These are phyloP conservation scores for Pasiphila rectangulata DNA, from an alignment of 2,888 invertebrate species.

Conservation along the genomic window DNA sequence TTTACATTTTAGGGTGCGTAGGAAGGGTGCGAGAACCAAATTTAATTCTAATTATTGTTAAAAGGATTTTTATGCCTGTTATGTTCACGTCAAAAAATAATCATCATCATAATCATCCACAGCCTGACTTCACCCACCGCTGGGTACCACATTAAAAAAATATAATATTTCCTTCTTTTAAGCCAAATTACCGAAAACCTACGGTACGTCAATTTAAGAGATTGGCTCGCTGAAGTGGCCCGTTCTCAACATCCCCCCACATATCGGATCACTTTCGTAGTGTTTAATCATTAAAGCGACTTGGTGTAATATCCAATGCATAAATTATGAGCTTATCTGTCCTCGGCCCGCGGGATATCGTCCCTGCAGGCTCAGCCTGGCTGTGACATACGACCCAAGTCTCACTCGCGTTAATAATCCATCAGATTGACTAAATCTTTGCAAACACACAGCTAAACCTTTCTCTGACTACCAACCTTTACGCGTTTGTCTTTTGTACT, in stretches of 20 bases:
- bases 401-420: constrained; percentile 56
- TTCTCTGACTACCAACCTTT: constrained; percentile 33
- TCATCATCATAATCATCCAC: too few relatives aligned
- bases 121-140: too few relatives aligned
- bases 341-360: constrained; percentile 41
- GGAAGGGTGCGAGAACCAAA: too few relatives aligned
- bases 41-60: too few relatives aligned
- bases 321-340: constrained; percentile 64
- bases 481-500: constrained; percentile 40
- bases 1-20: constrained; percentile 23
- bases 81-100: too few relatives aligned
- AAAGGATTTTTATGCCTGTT: too few relatives aligned
- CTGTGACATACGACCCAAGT: constrained; percentile 50
- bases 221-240: too few relatives aligned
- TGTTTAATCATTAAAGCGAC: constrained; percentile 37
- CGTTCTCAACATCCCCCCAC: constrained; percentile 13
- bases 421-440: constrained; percentile 64
- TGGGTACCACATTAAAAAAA: too few relatives aligned
- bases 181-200: neutral
- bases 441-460: constrained; percentile 41
- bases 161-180: too few relatives aligned
- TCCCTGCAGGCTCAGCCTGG: constrained; percentile 45
- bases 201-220: too few relatives aligned
- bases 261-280: constrained; percentile 18
- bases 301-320: constrained; percentile 55